Conservation (phyloP, 2,888 invertebrate genomes). For the Eubasilissa splendida region DNA sequence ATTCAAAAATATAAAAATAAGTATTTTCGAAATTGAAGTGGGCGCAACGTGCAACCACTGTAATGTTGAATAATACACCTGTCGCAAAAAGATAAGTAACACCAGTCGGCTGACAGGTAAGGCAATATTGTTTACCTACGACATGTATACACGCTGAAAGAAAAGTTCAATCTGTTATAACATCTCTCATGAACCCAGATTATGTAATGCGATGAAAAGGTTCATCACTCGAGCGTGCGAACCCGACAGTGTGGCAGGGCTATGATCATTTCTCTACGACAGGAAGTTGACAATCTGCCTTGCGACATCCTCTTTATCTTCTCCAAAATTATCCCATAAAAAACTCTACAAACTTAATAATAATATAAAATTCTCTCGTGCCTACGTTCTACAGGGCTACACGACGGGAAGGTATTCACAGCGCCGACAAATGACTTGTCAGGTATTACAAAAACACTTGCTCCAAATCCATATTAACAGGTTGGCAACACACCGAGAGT, state of each 20-base stretch:
- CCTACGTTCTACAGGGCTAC: background rate
- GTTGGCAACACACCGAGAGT: conserved; percentile 28
- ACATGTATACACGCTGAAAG: too few species aligned
- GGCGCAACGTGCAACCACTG: too few species aligned
- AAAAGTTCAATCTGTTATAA: conserved; percentile 32
- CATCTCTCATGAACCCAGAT: conserved; percentile 26
- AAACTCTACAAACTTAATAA: background rate
- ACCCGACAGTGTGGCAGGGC: background rate
- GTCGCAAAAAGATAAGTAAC: too few species aligned
- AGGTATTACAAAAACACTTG: conserved; percentile 41
- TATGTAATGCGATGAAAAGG: conserved; percentile 36
- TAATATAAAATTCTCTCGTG: background rate
- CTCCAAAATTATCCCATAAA: conserved; percentile 13
- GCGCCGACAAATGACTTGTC: conserved; percentile 20
- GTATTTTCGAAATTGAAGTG: too few species aligned
- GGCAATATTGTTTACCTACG: background rate
- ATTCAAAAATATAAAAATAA: too few species aligned
- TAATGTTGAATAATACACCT: too few species aligned
- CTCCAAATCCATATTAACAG: conserved; percentile 42
- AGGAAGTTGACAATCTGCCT: conserved; percentile 51
- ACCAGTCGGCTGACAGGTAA: background rate
- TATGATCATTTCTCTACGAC: conserved; percentile 10
- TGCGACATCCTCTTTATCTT: conserved; percentile 33
- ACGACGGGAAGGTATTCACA: background rate
- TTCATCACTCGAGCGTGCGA: conserved; percentile 45